phyloP scores from a whole-genome alignment of 2,113 vertebrate species.

The Anhinga rufa region DNA sequence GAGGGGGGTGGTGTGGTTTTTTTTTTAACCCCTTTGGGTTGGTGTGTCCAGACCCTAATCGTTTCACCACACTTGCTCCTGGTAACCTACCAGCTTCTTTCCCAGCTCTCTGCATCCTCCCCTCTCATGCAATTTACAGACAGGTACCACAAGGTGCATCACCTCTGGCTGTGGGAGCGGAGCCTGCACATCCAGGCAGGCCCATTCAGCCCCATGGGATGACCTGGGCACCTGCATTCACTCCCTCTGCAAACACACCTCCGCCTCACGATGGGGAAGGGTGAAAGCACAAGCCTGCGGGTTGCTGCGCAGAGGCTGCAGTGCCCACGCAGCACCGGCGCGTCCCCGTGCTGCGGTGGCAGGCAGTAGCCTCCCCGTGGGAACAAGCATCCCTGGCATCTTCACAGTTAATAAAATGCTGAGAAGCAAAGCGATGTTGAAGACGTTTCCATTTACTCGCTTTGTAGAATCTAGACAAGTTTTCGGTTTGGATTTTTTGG shows the following conservation, averaged over 20 bases:
- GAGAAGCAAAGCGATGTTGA: neutral
- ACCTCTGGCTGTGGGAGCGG: no score
- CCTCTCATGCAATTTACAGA: rapidly evolving
- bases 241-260: no score
- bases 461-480: neutral
- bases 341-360: neutral
- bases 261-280: neutral
- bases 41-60: neutral
- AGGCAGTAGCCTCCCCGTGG: neutral
- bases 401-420: neutral
- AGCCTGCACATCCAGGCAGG: neutral
- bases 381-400: neutral
- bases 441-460: neutral
- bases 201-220: neutral
- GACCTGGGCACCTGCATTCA: neutral
- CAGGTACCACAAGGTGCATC: neutral
- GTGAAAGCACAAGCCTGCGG: neutral
- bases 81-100: neutral
- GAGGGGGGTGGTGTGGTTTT: no score
- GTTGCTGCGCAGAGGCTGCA: neutral
- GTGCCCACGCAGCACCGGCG: neutral
- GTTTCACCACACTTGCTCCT: neutral
- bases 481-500: neutral
- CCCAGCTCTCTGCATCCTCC: neutral
- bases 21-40: neutral